Evolutionary conservation across 2,888 invertebrate species (phyloP), one percentile per base, ranked within the genome.

Genomic region (Ophion obscuratus): DNA sequence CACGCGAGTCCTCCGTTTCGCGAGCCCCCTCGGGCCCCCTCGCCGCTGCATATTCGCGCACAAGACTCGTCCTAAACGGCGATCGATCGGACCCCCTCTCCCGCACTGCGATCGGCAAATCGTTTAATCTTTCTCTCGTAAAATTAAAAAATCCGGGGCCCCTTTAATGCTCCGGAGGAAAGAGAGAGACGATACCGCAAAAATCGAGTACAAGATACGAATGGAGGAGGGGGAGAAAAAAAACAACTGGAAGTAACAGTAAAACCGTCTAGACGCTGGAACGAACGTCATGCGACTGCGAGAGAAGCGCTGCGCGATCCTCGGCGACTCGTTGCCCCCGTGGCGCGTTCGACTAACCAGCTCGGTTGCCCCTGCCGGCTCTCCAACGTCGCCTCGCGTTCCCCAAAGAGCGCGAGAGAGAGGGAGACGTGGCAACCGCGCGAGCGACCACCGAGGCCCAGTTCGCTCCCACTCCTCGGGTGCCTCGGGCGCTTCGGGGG

Each of bases 211-310:
- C 47, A 14, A 27, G 17, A 9, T 44, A 14, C n/a, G 31, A 62
- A 53, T 14, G 68, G 44, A 10, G 31, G 3, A 4, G 31, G 31
- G 31, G 4, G 4, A 4, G 24, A 64, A 31, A 53, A 44, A 24
- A 44, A 75, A 40, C n/a, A 61, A 59, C 7, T 40, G 53, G 17
- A 57, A 36, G 47, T 47, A 47, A 17, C 11, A 71, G 44, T 64
- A 66, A 76, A 40, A 75, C 44, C 71, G 82, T 81, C 84, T 87
- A 68, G 78, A 80, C 88, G 84, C 77, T 80, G 84, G 62, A 89
- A 79, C 86, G 85, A 88, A 75, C 89, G 89, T 88, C 87, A 78
- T 85, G 74, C 84, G 82, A 83, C 88, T 87, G 76, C 47, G 75
- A 59, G 87, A 88, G 61, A 31, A 31, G 31, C 31, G 31, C 31